phyloP scores from a whole-genome alignment of 2,888 invertebrate species.

The Drosophila stalkeri region DNA sequence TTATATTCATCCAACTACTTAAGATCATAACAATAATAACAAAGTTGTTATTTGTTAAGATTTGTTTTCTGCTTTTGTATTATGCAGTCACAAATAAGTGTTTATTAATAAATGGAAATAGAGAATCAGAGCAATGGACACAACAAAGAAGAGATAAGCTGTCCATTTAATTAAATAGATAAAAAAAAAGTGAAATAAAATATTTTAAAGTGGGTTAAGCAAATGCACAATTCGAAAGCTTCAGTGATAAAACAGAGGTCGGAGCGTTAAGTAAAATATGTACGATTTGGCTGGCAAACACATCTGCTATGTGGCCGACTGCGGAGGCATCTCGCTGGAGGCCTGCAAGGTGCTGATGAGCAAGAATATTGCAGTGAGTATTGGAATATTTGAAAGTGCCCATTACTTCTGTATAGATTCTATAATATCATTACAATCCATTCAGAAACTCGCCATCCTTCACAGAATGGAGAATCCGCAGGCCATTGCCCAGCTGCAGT shows the following conservation, averaged over 20 bases:
- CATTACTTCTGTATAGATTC: not conserved
- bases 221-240: constrained; percentile 12
- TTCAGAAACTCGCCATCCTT: constrained; percentile 79
- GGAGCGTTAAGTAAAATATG: constrained; percentile 48
- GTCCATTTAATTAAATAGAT: constrained; percentile 61
- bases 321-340: constrained; percentile 80
- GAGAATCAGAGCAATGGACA: constrained; percentile 29
- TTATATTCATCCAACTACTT: too few relatives aligned
- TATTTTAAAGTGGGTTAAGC: not conserved
- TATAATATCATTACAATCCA: not conserved
- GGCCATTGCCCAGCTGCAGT: constrained; percentile 64
- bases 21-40: too few relatives aligned
- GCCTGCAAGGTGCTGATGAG: constrained; percentile 75
- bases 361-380: constrained; percentile 76
- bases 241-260: constrained; percentile 44
- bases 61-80: not conserved
- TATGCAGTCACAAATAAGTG: constrained; percentile 3
- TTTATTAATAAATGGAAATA: constrained; percentile 18
- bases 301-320: constrained; percentile 80
- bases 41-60: not conserved
- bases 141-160: constrained; percentile 49
- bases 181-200: constrained; percentile 21
- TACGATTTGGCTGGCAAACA: constrained; percentile 73
- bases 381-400: not conserved
- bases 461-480: constrained; percentile 66